Conservation (phyloP, 2,888 invertebrate genomes). For the Rhimphoctona megacephalus region DNA sequence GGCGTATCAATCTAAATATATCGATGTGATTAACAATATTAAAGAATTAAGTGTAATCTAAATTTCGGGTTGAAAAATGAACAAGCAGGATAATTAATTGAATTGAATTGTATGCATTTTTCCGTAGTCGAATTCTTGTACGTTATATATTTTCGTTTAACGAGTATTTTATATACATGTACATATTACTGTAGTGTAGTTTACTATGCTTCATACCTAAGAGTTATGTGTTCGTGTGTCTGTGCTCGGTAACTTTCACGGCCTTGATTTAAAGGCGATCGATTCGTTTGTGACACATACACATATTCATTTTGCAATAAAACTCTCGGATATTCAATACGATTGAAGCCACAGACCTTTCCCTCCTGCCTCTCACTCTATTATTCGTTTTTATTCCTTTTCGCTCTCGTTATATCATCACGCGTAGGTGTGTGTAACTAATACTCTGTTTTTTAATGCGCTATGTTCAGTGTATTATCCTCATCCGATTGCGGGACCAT, state of each 20-base stretch:
- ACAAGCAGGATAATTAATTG: background rate
- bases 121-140: background rate
- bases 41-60: background rate
- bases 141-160: background rate
- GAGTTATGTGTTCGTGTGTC: conserved; percentile 58
- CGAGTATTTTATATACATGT: background rate
- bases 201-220: conserved; percentile 38
- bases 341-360: conserved; percentile 45
- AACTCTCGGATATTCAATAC: conserved; percentile 40
- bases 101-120: background rate
- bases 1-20: background rate
- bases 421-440: conserved; percentile 28
- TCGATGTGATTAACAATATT: background rate
- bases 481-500: conserved; percentile 29
- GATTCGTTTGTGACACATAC: conserved; percentile 57
- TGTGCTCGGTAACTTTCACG: conserved; percentile 70
- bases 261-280: conserved; percentile 72
- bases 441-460: conserved; percentile 5
- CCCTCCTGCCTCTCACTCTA: background rate
- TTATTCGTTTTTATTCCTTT: conserved; percentile 24
- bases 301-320: conserved; percentile 10
- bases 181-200: background rate
- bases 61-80: background rate
- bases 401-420: conserved; percentile 44
- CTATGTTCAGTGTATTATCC: conserved; percentile 2